Evolutionary conservation across 2,797 vertebrate genomes (phyloP).

Genomic region (Acanthurus tractus): DNA sequence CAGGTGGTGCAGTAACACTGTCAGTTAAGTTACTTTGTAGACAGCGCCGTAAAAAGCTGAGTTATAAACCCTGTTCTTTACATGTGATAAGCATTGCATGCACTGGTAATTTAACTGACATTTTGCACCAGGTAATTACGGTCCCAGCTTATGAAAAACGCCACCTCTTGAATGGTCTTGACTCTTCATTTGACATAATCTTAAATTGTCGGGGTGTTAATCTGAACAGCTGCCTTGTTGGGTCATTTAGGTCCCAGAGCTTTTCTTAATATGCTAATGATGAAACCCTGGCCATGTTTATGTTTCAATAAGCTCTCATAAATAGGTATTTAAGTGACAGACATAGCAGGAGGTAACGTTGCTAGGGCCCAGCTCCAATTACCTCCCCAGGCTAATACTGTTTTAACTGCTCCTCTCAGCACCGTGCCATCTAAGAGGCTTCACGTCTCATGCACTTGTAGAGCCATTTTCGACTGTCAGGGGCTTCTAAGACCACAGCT

Average conservation of each 20-base stretch:
- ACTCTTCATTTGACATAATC: conserved; percentile 45
- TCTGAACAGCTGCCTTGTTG: conserved; percentile 41
- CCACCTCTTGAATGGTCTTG: conserved; percentile 9
- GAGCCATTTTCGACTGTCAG: conserved; percentile 69
- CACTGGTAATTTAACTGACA: conserved; percentile 5
- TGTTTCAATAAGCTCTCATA: conserved; percentile 63
- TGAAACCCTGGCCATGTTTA: conserved; percentile 49
- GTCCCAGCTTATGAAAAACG: neutral
- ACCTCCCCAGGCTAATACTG: conserved; percentile 53
- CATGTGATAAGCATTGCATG: neutral
- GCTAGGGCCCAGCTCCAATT: conserved; percentile 55
- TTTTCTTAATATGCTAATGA: conserved; percentile 52
- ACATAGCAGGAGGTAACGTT: conserved; percentile 43
- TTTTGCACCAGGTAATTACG: conserved; percentile 31
- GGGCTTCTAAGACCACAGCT: conserved; percentile 52
- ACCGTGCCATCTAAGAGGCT: conserved; percentile 50
- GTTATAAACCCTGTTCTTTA: neutral
- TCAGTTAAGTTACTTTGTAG: conserved; percentile 3
- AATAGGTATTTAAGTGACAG: conserved; percentile 70
- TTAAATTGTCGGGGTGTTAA: conserved; percentile 36
- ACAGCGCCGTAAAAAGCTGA: conserved; percentile 7
- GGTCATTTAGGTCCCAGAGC: conserved; percentile 49
- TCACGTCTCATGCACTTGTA: conserved; percentile 60
- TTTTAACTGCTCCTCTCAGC: conserved; percentile 65
- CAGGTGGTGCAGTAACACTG: conserved; percentile 22